These are phyloP conservation scores for Hemaris fuciformis DNA, from an alignment of 2,888 invertebrate genomes.

Conservation along the genomic window DNA sequence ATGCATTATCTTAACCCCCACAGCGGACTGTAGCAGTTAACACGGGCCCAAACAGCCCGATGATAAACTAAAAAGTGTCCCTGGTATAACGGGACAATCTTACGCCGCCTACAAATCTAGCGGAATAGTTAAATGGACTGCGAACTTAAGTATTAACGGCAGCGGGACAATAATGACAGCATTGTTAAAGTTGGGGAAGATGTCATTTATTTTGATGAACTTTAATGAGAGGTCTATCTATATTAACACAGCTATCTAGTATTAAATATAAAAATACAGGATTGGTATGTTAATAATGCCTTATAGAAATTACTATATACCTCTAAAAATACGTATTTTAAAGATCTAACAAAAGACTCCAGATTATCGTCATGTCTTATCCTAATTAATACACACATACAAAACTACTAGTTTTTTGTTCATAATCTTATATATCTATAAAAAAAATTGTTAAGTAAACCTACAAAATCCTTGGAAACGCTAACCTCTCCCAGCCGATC, in stretches of 20 bases:
- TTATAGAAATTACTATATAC: too few relatives aligned
- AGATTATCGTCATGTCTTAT: too few relatives aligned
- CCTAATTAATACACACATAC: too few relatives aligned
- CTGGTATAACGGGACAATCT: constrained; percentile 49
- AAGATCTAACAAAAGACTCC: too few relatives aligned
- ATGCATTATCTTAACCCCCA: constrained; percentile 12
- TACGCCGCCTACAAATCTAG: constrained; percentile 61
- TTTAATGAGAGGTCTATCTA: too few relatives aligned
- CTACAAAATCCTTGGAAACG: background rate
- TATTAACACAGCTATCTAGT: too few relatives aligned
- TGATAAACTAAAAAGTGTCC: constrained; percentile 64
- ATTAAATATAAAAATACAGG: too few relatives aligned
- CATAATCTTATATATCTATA: background rate
- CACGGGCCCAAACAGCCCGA: constrained; percentile 15
- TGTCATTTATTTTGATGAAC: too few relatives aligned
- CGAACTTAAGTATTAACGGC: constrained; percentile 18
- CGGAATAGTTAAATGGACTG: constrained; percentile 38
- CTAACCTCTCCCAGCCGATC: constrained; percentile 24
- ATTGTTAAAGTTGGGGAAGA: background rate
- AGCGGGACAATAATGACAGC: constrained; percentile 17
- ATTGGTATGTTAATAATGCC: too few relatives aligned
- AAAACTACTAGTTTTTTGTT: too few relatives aligned
- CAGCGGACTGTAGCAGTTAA: background rate
- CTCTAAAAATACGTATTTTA: too few relatives aligned
- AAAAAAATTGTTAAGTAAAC: background rate